phyloP scores from a whole-genome alignment of 2,113 vertebrate species.

The mouse (Mus musculus) region GRCm39 chr13:24169001-24169500 shows the following conservation, averaged over 20 bases:
- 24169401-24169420: not conserved
- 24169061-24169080: conserved; percentile 55
- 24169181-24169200: not conserved
- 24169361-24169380: not conserved
- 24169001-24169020: not conserved
- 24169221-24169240: not conserved
- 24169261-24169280: not conserved
- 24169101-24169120: conserved; percentile 33
- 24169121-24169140: conserved; percentile 31
- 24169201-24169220: not conserved
- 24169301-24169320: not conserved
- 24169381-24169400: not conserved
- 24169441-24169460: not conserved
- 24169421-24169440: not conserved
- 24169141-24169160: conserved; percentile 27
- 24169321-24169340: not conserved
- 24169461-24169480: not conserved
- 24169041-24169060: not conserved
- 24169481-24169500: not conserved
- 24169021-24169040: conserved; percentile 35
- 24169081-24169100: conserved; percentile 51
- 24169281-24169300: not conserved
- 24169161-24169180: not conserved
- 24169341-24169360: no score
- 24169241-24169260: not conserved